Conservation (phyloP, 53 echinoderm and acorn worm genomes). For the Antedon mediterranea region DNA sequence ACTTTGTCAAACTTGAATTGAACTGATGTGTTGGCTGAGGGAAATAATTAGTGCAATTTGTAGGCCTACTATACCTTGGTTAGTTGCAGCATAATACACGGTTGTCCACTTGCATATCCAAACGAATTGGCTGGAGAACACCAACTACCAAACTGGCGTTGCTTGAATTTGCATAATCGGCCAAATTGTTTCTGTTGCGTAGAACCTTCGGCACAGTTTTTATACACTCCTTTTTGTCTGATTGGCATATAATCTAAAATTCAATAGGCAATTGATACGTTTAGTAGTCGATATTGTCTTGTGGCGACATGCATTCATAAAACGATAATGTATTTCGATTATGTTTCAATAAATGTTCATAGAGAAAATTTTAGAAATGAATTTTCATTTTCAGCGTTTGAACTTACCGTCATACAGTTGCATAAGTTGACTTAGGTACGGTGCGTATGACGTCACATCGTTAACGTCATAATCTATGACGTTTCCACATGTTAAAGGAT, state of each 20-base stretch:
- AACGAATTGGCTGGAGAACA: background rate
- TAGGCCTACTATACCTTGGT: background rate
- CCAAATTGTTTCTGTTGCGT: background rate
- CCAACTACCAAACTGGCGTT: background rate
- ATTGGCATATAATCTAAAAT: background rate
- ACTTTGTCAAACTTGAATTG: too few species aligned
- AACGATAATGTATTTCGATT: too few species aligned
- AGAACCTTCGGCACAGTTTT: background rate
- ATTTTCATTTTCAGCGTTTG: too few species aligned
- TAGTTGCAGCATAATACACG: background rate
- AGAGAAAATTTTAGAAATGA: too few species aligned
- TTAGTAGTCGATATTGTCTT: too few species aligned
- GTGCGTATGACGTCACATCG: background rate
- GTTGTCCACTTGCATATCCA: background rate
- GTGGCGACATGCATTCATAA: too few species aligned
- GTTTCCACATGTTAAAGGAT: background rate
- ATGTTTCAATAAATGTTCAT: too few species aligned
- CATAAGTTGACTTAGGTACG: background rate
- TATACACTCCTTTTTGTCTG: background rate
- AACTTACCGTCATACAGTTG: background rate
- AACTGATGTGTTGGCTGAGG: too few species aligned
- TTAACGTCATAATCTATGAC: background rate
- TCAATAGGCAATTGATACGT: too few species aligned
- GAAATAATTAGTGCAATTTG: too few species aligned
- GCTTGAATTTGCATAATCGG: background rate